These are phyloP conservation scores for Peromyscus melanophrys DNA, from an alignment of 2,797 vertebrate species.

Conservation along the genomic window DNA sequence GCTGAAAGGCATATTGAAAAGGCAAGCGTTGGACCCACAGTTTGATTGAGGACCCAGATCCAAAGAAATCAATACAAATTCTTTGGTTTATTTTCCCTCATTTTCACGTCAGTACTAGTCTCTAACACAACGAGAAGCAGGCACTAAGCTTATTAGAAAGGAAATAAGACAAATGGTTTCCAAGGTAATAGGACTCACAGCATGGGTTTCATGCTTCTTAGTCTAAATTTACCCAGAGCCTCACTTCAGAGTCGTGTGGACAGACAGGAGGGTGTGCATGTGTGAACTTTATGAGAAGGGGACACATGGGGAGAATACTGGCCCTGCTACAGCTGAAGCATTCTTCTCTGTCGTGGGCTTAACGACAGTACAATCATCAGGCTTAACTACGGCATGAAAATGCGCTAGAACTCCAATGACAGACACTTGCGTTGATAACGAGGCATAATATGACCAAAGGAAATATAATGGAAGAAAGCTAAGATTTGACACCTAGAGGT, in stretches of 20 bases:
- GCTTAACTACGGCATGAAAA: constrained; percentile 28
- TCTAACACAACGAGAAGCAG: constrained; percentile 57
- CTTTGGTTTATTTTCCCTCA: constrained; percentile 70
- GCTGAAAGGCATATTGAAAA: constrained; percentile 45
- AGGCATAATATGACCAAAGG: neutral
- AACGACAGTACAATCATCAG: neutral
- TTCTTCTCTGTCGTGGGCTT: neutral
- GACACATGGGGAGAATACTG: neutral
- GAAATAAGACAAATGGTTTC: constrained; percentile 53
- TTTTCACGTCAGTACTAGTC: constrained; percentile 66
- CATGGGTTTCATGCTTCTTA: neutral
- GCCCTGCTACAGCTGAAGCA: neutral
- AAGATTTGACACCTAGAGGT: neutral
- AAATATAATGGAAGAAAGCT: neutral
- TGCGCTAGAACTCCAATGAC: neutral
- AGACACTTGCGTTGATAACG: constrained; percentile 5
- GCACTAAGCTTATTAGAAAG: constrained; percentile 58
- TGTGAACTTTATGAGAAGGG: neutral
- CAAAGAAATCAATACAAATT: constrained; percentile 76
- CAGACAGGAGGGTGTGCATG: neutral
- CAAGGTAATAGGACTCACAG: neutral
- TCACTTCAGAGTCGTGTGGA: neutral
- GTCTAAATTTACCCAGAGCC: neutral
- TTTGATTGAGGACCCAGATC: constrained; percentile 74
- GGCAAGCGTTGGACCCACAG: constrained; percentile 45